Conservation (phyloP, 2,113 vertebrate genomes). For the Nymphicus hollandicus region DNA sequence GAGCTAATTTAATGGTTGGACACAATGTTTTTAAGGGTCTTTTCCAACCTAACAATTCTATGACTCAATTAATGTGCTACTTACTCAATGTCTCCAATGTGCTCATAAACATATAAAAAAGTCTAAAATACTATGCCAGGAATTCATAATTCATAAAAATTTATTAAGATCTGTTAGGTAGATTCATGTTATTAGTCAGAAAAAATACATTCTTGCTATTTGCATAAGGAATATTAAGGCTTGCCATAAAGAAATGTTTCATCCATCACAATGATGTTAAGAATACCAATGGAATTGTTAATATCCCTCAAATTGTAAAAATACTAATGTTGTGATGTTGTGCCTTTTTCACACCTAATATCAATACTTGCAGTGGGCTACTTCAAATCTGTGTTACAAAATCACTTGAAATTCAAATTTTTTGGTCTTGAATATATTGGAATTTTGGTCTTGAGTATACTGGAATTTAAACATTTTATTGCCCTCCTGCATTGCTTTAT, state of each 20-base stretch:
- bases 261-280: neutral
- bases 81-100: neutral
- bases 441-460: neutral
- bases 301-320: neutral
- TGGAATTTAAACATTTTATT: neutral
- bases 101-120: neutral
- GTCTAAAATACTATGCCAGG: neutral
- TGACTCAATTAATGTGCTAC: neutral
- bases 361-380: neutral
- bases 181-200: neutral
- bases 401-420: neutral
- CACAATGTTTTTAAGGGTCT: neutral
- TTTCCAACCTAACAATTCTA: neutral
- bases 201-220: neutral
- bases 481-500: neutral
- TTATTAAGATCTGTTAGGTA: neutral
- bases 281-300: neutral
- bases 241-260: neutral
- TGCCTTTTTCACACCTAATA: neutral
- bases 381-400: neutral
- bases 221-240: neutral
- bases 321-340: neutral
- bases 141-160: neutral
- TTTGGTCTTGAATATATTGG: neutral
- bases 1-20: neutral